These are phyloP conservation scores for Actinemys pallida DNA, from an alignment of 2,113 vertebrate genomes.

Conservation along the genomic window DNA sequence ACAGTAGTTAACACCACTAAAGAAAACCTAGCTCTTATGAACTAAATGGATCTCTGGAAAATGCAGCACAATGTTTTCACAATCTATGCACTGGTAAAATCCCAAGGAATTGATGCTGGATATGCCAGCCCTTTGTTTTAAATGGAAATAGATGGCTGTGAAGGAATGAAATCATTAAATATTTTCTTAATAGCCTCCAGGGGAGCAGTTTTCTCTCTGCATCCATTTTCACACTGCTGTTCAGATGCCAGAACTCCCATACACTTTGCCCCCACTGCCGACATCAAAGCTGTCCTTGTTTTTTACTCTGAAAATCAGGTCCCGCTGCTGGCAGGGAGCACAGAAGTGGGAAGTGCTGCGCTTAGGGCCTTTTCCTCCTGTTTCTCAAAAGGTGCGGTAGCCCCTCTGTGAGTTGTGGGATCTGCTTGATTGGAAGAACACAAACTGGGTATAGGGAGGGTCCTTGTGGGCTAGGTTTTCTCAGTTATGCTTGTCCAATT, in stretches of 20 bases:
- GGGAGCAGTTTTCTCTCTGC: background rate
- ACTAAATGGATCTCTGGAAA: background rate
- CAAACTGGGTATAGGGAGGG: background rate
- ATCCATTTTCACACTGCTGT: fast-evolving
- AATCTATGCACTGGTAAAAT: fast-evolving
- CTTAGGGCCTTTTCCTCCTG: background rate
- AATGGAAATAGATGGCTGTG: background rate
- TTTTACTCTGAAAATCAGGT: background rate
- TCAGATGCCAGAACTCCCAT: background rate
- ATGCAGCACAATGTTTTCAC: background rate
- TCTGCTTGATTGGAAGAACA: background rate
- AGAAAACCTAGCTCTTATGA: background rate
- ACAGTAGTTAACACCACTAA: background rate
- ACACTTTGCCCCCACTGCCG: background rate
- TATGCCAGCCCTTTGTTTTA: background rate
- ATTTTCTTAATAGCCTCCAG: background rate
- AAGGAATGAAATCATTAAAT: background rate
- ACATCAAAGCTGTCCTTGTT: background rate
- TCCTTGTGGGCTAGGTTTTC: background rate
- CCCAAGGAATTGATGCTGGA: fast-evolving
- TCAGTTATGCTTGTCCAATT: background rate
- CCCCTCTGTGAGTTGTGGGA: background rate
- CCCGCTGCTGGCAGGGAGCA: background rate
- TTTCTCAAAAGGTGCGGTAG: background rate
- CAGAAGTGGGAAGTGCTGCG: background rate